phyloP scores from a whole-genome alignment of 2,888 invertebrate genomes.

The Melolontha melolontha region DNA sequence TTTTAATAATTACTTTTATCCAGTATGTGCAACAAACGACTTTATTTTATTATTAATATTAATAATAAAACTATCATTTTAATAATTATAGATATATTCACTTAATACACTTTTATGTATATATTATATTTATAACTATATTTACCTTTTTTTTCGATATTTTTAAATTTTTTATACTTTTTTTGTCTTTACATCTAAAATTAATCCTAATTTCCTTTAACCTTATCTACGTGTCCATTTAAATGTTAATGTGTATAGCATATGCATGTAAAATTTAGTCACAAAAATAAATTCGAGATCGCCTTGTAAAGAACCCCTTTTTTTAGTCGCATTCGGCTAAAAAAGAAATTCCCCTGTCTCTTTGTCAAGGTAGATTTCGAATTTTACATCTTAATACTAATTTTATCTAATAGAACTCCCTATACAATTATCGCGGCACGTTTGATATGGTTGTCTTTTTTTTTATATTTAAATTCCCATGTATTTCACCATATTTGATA shows the following conservation, averaged over 20 bases:
- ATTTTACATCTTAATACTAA: conserved; percentile 21
- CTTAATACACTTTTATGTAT: neutral
- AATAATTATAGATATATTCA: conserved; percentile 16
- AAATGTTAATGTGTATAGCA: conserved; percentile 12
- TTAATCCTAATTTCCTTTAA: conserved; percentile 51
- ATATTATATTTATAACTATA: conserved; percentile 35
- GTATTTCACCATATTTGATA: conserved; percentile 59
- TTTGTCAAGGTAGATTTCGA: conserved; percentile 26
- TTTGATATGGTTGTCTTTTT: conserved; percentile 56
- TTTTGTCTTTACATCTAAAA: conserved; percentile 34
- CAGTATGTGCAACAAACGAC: conserved; percentile 36
- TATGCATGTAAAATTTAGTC: conserved; percentile 33
- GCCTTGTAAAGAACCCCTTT: conserved; percentile 17
- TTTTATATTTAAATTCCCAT: conserved; percentile 15
- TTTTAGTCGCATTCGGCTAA: neutral
- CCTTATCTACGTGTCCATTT: conserved; percentile 40
- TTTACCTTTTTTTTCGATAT: conserved; percentile 15
- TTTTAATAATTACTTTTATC: conserved; percentile 24
- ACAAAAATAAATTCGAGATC: conserved; percentile 33
- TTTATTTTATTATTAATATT: conserved; percentile 9
- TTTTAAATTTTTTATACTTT: conserved; percentile 23
- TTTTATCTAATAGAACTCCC: conserved; percentile 6
- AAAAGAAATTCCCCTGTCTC: conserved; percentile 45
- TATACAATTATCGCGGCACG: conserved; percentile 61
- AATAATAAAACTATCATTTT: neutral